Conservation (phyloP, 2,888 invertebrate species). For the Tridacna crocea region DNA sequence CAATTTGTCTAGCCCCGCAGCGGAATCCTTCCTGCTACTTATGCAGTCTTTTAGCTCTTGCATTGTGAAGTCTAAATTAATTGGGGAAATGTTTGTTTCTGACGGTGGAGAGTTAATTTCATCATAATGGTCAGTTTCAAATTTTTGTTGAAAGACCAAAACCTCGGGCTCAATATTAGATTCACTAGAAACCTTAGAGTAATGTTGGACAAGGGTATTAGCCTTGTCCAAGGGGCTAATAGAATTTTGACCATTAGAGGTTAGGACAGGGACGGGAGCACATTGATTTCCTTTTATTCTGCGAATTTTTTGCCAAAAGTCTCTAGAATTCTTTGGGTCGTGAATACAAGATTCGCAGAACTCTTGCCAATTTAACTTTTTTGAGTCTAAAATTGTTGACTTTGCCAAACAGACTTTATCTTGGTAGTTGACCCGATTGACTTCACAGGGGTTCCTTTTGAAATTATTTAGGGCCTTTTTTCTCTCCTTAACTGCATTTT, state of each 20-base stretch:
- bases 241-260: neutral
- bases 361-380: constrained; percentile 16
- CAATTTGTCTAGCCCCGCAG: constrained; percentile 9
- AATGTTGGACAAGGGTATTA: constrained; percentile 12
- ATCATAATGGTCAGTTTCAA: constrained; percentile 1
- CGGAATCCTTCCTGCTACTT: constrained; percentile 5
- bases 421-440: constrained; percentile 10
- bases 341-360: constrained; percentile 5
- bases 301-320: constrained; percentile 29
- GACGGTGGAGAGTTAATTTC: neutral
- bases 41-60: constrained; percentile 13
- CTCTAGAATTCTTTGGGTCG: neutral
- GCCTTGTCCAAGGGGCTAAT: constrained; percentile 12
- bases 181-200: constrained; percentile 22
- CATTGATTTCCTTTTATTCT: constrained; percentile 10
- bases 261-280: neutral
- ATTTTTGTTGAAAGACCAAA: constrained; percentile 12
- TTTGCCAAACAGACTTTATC: constrained; percentile 2
- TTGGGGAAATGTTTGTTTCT: neutral
- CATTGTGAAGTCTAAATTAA: constrained; percentile 16
- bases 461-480: constrained; percentile 20
- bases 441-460: constrained; percentile 15
- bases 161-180: constrained; percentile 6
- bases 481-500: neutral
- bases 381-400: neutral